A percentile compares a stretch with the other conserved stretches of the same genome.
phyloP scores from a whole-genome alignment of 2,113 vertebrate species.

The Saguinus midas region DNA sequence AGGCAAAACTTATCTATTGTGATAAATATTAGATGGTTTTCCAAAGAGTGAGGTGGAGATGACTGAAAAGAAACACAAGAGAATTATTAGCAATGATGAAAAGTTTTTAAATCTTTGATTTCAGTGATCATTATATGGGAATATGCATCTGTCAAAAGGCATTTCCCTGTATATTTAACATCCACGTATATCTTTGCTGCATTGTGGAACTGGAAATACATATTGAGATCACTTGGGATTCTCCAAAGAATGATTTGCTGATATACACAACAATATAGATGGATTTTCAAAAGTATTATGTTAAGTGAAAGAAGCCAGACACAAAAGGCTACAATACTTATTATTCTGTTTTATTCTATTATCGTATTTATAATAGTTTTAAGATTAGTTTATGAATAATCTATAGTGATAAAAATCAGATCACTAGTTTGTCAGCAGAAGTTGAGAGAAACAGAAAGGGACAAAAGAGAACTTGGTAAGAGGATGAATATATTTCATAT shows the following conservation, averaged over 20 bases:
- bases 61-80: neutral
- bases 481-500: neutral
- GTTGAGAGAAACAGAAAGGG: fast-evolving
- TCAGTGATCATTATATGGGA: neutral
- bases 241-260: neutral
- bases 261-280: neutral
- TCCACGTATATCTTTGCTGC: neutral
- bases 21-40: neutral
- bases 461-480: neutral
- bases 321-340: neutral
- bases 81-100: neutral
- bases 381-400: neutral
- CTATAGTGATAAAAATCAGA: neutral
- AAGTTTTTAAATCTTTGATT: neutral
- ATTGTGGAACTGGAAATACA: neutral
- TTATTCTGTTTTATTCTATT: neutral
- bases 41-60: neutral
- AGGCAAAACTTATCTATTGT: neutral
- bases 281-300: neutral
- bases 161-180: neutral
- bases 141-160: neutral
- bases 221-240: neutral
- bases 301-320: neutral
- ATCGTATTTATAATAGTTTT: neutral
- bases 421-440: neutral